Evolutionary conservation across 2,888 invertebrate species (phyloP), one percentile per base, ranked within the genome.

Genomic region (Trachelus tabidus): DNA sequence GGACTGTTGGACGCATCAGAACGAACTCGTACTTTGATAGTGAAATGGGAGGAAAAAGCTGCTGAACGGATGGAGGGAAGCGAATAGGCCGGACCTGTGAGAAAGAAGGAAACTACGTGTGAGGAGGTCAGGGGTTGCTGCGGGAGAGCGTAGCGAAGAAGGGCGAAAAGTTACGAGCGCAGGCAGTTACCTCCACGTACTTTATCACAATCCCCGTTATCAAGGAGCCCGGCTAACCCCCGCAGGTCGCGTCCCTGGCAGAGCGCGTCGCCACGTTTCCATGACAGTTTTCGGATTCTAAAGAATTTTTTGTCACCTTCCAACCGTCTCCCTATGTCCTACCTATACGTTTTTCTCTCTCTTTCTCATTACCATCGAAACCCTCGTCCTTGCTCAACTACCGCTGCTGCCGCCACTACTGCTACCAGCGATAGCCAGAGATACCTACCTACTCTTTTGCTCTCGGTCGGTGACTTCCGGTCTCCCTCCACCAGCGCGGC

Each of bases 261-360:
- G 23, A 23, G 56, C 56, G 56, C 56, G 23, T 56, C 56, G 56
- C 31, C 71, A 71, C 71, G 33, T 71, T 71, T 71, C 71, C 31
- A 71, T 71, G 34, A 71, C 71, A 71, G 71, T 71, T 71, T 71
- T 34, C 71, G 33, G 34, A 34, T 71, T 71, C 31, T 34, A 34
- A 71, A 71, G 71, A 71, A 71, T 33, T 71, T 71, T 71, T 30
- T 71, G 34, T 34, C 31, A 33, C 31, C 31, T 23, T 34, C 23
- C 33, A 12, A 34, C 71, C 71, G 31, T 71, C 31, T 69, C 40
- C 4, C 40, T 2, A 0, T 23, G 56, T 56, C 23, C 56, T 56
- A 23, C 56, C 56, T 56, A 56, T 56, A 23, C 2, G 56, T 23
- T 56, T 2, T 0, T 56, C 23, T 56, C 56, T 56, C 56, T 56